These are phyloP conservation scores for Ochlodes sylvanus DNA, from an alignment of 2,888 invertebrate species.

Conservation along the genomic window DNA sequence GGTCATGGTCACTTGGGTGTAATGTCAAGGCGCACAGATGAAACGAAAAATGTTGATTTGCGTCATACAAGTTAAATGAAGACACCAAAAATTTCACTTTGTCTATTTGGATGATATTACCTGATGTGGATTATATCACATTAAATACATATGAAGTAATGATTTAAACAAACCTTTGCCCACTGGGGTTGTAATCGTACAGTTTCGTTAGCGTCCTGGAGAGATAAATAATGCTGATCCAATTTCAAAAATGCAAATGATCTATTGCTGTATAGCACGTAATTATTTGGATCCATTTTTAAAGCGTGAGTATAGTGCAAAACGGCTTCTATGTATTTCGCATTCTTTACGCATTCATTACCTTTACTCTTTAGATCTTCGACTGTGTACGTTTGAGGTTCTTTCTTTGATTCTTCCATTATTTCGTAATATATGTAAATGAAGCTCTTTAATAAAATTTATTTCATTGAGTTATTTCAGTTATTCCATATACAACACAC, in stretches of 20 bases:
- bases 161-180: conserved; percentile 87
- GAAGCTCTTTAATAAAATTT: neutral
- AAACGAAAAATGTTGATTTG: too few relatives aligned
- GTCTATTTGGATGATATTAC: too few relatives aligned
- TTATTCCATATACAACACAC: too few relatives aligned
- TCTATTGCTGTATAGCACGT: conserved; percentile 90
- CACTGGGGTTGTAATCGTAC: conserved; percentile 90
- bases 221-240: conserved; percentile 90
- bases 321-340: conserved; percentile 90
- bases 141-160: neutral
- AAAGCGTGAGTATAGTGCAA: conserved; percentile 92
- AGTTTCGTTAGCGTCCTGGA: conserved; percentile 91
- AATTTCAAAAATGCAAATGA: conserved; percentile 92
- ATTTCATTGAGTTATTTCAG: neutral
- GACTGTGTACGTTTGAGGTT: conserved; percentile 58
- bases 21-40: too few relatives aligned
- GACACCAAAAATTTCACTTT: too few relatives aligned
- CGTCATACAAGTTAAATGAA: too few relatives aligned
- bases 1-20: too few relatives aligned
- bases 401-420: conserved; percentile 62
- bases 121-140: too few relatives aligned
- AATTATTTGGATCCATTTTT: conserved; percentile 89
- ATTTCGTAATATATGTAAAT: neutral
- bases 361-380: conserved; percentile 89
- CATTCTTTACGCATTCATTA: conserved; percentile 90